Evolutionary conservation across 2,113 vertebrate species (phyloP).

Genomic region (Sisor rabdophorus): DNA sequence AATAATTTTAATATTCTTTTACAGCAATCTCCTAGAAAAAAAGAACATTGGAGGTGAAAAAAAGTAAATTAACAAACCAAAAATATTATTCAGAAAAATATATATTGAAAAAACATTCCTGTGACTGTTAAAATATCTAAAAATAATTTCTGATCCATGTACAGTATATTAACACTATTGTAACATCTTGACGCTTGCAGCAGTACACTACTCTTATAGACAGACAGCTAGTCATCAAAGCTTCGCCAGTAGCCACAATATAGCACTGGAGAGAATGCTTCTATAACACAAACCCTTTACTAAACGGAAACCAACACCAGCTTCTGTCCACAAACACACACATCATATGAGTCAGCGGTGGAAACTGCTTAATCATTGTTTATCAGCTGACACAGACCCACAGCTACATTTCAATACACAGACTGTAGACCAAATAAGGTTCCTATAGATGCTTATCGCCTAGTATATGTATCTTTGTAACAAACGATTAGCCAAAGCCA

Average conservation of each 20-base stretch:
- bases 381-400: slow-evolving; percentile 1
- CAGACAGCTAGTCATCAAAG: slow-evolving; percentile 19
- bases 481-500: slow-evolving; percentile 12
- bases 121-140: too few relatives aligned
- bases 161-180: slow-evolving; percentile 20
- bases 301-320: slow-evolving; percentile 23
- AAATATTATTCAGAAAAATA: too few relatives aligned
- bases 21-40: too few relatives aligned
- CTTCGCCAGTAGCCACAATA: slow-evolving; percentile 29
- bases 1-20: slow-evolving; percentile 39
- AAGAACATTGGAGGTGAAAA: too few relatives aligned
- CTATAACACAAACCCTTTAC: slow-evolving; percentile 3
- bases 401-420: background rate
- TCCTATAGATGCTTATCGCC: slow-evolving; percentile 5
- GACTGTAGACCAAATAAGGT: slow-evolving; percentile 35
- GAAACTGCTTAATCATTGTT: slow-evolving; percentile 33
- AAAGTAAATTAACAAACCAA: too few relatives aligned
- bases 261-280: slow-evolving; percentile 12
- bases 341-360: slow-evolving; percentile 11
- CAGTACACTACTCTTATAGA: slow-evolving; percentile 3
- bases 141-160: background rate
- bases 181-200: background rate
- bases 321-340: slow-evolving; percentile 28
- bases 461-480: background rate
- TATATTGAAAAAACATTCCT: too few relatives aligned